Evolutionary conservation across 1,140 invertebrate species (phyloP).

Genomic region (Psilanteris sp.): DNA sequence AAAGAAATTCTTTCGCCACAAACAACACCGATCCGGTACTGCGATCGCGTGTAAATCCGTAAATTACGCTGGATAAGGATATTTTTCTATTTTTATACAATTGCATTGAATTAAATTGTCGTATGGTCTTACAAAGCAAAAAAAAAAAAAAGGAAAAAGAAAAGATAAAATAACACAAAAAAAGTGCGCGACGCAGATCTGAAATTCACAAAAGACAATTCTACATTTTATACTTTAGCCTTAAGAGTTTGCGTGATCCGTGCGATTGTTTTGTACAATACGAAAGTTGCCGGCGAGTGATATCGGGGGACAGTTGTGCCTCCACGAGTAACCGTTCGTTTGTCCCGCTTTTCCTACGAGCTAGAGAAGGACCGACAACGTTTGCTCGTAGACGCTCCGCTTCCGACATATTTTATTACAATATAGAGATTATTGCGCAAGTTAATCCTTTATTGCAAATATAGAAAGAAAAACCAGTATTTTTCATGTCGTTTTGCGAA

Average conservation of each 20-base stretch:
- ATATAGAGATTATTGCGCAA: slow-evolving; percentile 8
- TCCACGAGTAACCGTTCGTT: background rate
- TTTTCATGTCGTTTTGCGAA: slow-evolving; percentile 41
- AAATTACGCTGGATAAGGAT: slow-evolving; percentile 16
- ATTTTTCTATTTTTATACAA: slow-evolving; percentile 41
- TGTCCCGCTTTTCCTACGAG: too few relatives aligned
- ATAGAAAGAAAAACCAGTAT: slow-evolving; percentile 39
- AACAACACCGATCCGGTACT: slow-evolving; percentile 1
- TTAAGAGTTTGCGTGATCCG: slow-evolving; percentile 13
- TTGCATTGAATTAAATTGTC: slow-evolving; percentile 7
- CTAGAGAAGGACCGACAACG: too few relatives aligned
- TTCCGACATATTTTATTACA: slow-evolving; percentile 2
- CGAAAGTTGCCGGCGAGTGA: background rate
- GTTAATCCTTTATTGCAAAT: slow-evolving; percentile 17
- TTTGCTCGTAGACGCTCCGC: too few relatives aligned
- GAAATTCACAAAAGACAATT: slow-evolving; percentile 14
- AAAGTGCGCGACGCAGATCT: background rate
- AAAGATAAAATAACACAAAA: too few relatives aligned
- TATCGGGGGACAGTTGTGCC: background rate
- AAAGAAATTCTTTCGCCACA: too few relatives aligned
- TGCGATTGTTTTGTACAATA: slow-evolving; percentile 20
- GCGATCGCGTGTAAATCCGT: background rate
- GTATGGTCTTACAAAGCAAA: slow-evolving; percentile 12
- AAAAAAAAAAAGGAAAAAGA: slow-evolving; percentile 1
- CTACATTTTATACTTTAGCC: slow-evolving; percentile 29